Percentiles rank a stretch among this genome's conserved stretches.
phyloP scores from a whole-genome alignment of 1,140 invertebrate genomes.

The Reticulitermes speratus region DNA sequence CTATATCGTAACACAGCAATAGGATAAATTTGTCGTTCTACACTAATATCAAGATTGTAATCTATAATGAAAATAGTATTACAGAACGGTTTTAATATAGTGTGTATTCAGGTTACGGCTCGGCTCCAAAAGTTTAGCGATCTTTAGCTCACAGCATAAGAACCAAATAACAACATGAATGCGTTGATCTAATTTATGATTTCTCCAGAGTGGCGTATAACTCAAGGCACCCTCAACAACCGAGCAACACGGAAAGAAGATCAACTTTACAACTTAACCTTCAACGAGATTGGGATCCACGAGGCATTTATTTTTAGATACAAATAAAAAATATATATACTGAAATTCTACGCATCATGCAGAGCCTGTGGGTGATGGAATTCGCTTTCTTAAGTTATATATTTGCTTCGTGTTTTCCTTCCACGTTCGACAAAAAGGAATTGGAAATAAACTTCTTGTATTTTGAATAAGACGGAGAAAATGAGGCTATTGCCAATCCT shows the following conservation, averaged over 20 bases:
- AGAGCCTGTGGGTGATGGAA: not conserved
- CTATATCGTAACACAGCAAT: too few relatives aligned
- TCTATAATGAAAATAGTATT: too few relatives aligned
- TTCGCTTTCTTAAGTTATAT: not conserved
- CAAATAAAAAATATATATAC: not conserved
- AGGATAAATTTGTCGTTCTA: too few relatives aligned
- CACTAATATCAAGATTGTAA: too few relatives aligned
- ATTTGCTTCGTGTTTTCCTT: not conserved
- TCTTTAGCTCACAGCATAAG: too few relatives aligned
- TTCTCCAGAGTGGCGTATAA: not conserved
- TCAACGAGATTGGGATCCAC: not conserved
- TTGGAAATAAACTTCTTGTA: constrained; percentile 25
- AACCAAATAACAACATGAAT: not conserved
- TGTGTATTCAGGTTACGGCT: too few relatives aligned
- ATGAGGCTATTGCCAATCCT: constrained; percentile 28
- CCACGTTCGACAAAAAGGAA: not conserved
- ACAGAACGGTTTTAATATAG: too few relatives aligned
- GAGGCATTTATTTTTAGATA: constrained; percentile 2
- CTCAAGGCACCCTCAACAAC: too few relatives aligned
- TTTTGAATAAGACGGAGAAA: constrained; percentile 24
- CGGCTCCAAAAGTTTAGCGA: too few relatives aligned
- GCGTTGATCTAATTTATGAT: not conserved
- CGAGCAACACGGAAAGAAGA: not conserved
- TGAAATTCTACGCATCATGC: not conserved
- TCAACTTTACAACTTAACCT: not conserved